Evolutionary conservation across 2,113 vertebrate genomes (phyloP), one percentile per base, ranked within the genome.

Genomic region (Nyctibius bracteatus): DNA sequence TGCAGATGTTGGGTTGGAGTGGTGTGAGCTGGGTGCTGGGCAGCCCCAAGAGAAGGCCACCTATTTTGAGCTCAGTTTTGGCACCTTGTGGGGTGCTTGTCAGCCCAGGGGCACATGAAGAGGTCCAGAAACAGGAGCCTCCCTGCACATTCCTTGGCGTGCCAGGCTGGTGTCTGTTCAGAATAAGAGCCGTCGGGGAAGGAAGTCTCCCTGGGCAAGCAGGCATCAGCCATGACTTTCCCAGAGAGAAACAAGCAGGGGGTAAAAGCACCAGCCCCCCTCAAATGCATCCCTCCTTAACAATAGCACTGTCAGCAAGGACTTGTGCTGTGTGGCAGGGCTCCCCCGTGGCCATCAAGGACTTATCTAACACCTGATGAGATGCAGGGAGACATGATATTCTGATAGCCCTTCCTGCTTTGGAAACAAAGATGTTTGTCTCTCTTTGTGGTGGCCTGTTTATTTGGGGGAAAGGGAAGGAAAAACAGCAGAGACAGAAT

Each of bases 291-390:
- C 62, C 51, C 41, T 93, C 93, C 74, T 73, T 82, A 95, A 96
- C 94, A 95, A 97, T 95, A 92, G 83, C 63, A 51, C 65, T 94
- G 94, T 95, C 92, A 91, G 72, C 91, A 88, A 81, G 67, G 77
- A 55, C 51, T 92, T 73, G 75, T 80, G 67, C 71, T 88, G 28
- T 4, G 2, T 74, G 92, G 74, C 83, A 81, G 67, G 39, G 67
- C 55, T 94, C 30, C 43, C 43, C 74, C 3, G 0, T 47, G 62
- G 66, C 52, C 67, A 59, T 5, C 4, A 0, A 25, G 75, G 51
- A 81, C 59, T 86, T 58, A 14, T 43, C 80, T 70, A 52, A 35
- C 31, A 31, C 49, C 59, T 81, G 80, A 88, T 0, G 8, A 91
- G 67, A 92, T 1, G 9, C 86, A 94, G 86, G 18, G 83, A 54